Base-by-base conservation (phyloP, 2,797 vertebrate species). In the Cossypha niveicapilla region DNA sequence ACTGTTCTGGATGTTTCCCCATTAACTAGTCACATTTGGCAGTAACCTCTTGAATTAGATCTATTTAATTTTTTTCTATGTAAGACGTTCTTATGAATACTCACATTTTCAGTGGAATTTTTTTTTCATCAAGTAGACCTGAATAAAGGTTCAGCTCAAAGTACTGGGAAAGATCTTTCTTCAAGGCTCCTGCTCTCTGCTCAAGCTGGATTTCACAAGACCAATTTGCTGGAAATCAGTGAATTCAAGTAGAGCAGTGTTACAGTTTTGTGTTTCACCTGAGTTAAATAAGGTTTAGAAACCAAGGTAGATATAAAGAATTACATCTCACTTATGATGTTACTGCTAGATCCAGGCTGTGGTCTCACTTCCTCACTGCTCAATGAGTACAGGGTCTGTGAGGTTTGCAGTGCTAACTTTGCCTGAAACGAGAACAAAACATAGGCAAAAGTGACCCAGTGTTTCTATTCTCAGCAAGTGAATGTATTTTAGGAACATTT, bases 251-350 rank as follows among this genome's bases (percentile, higher is more conserved):
- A 83, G 32, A 84, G 35, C 32, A 56, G 16, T 18, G 67, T 80
- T 73, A 63, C 27, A 28, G 37, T 87, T 58, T 60, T 7, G 2
- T 37, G 28, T 88, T 88, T 86, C 51, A 73, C 44, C 63, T 42
- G 67, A 94, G 51, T 88, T 92, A 80, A 92, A 53, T 28, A 66
- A 83, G 47, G 25, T 60, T 91, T 92, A 86, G 83, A 74, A 90
- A 85, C 8, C 1, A 0, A 76, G 12, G 7, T 12, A 53, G 61
- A 7, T 50, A 39, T 21, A 72, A 66, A 62, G 32, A 54, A 70
- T 56, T 56, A 21, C 17, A 53, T 35, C 42, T 94, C 68, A 48
- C 50, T 60, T 24, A 13, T 57, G 16, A 27, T 86, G n/a, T 56
- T 53, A 50, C n/a, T 63, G 35, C 35, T 62, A 45, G 66, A 60